Evolutionary conservation across 2,113 vertebrate genomes (phyloP).

Genomic region (Nothocercus nigrocapillus): DNA sequence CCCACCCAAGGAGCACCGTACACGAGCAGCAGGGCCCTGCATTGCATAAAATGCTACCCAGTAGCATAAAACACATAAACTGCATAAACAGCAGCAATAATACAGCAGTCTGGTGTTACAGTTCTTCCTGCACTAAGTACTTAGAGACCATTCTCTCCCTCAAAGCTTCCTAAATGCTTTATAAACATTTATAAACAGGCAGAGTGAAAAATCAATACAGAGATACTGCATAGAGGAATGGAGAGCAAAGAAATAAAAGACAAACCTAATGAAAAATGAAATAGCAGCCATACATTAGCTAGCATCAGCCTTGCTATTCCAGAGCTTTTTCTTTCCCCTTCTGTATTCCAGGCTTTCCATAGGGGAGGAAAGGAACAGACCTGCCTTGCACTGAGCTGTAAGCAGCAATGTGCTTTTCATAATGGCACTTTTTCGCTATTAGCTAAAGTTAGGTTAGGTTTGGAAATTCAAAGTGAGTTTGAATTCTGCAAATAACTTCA

Average conservation of each 20-base stretch:
- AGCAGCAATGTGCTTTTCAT: background rate
- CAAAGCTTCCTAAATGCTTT: slow-evolving; percentile 49
- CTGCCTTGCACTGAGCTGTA: background rate
- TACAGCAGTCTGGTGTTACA: background rate
- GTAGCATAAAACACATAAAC: background rate
- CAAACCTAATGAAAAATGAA: slow-evolving; percentile 33
- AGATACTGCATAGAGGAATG: slow-evolving; percentile 1
- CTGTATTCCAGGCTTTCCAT: background rate
- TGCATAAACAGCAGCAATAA: background rate
- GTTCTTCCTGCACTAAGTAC: slow-evolving; percentile 29
- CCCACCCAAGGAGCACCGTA: background rate
- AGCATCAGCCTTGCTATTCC: background rate
- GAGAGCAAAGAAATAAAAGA: background rate
- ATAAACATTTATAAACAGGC: slow-evolving; percentile 65
- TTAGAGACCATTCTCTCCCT: slow-evolving; percentile 1
- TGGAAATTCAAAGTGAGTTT: background rate
- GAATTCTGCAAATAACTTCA: background rate
- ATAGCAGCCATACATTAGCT: background rate
- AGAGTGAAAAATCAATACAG: slow-evolving; percentile 64
- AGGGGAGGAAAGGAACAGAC: background rate
- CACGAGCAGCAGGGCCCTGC: background rate
- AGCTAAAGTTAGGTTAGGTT: background rate
- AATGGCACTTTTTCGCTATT: accelerated
- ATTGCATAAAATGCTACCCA: background rate
- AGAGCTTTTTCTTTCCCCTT: background rate